Evolutionary conservation across 2,797 vertebrate genomes (phyloP), one percentile per base, ranked within the genome.

Genomic region (Meriones psammophilus): DNA sequence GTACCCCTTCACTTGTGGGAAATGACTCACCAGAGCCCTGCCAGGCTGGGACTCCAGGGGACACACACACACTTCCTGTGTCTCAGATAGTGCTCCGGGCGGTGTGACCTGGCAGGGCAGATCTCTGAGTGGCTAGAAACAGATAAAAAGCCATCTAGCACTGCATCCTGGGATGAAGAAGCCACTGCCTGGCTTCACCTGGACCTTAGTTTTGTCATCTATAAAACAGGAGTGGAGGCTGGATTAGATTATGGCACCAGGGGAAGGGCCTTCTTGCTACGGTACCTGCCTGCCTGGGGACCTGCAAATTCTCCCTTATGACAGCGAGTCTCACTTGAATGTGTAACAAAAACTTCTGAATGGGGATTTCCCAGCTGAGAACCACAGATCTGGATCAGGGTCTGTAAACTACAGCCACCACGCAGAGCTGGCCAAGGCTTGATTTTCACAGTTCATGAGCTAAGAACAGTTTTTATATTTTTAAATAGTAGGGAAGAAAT

Each of bases 11-110:
- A 12, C 76, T 95, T 15, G 28, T 60, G 94, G 93, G 94, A 95
- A 95, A 66, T 97, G 97, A 97, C 81, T 97, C 97, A 97, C 28
- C 1, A 2, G 80, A 92, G 76, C 46, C 46, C 81, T 64, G 95
- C 36, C 15, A 54, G 71, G 36, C 22, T 69, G 83, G 60, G 88
- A 56, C 89, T 91, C 89, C 60, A 30, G 93, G 93, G 94, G 64
- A 97, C 91, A 92, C 68, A n/a, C n/a, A 81, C 28, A 78, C 17
- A 71, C 78, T 97, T 98, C 96, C 96, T 95, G 94, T 76, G 77
- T 91, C 84, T 95, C 6, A 4, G 89, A 30, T 1, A 36, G 56
- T 56, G 92, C 95, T 89, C 83, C 0, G 1, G 94, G 89, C 30
- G 20, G 69, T 26, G 68, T 62, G 89, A 92, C 91, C 81, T 76